These are phyloP conservation scores for Ctenopoma kingsleyae DNA, from an alignment of 2,797 vertebrate species.

Conservation along the genomic window DNA sequence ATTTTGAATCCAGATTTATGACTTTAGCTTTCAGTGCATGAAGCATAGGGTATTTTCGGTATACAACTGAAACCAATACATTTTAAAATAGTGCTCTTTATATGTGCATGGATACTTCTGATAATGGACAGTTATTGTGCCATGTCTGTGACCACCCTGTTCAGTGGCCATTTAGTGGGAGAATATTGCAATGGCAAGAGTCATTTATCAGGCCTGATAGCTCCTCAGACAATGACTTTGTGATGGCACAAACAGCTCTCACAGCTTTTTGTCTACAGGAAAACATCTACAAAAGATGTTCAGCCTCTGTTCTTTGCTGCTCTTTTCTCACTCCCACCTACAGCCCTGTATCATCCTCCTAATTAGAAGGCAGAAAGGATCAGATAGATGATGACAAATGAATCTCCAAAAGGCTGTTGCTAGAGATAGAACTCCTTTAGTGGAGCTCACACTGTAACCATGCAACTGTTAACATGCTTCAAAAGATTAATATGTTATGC, in stretches of 20 bases:
- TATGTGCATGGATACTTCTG: conserved; percentile 32
- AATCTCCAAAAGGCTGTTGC: conserved; percentile 49
- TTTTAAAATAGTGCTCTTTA: conserved; percentile 39
- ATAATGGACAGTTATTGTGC: conserved; percentile 53
- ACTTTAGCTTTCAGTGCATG: conserved; percentile 39
- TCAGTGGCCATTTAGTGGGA: conserved; percentile 57
- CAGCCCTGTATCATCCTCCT: conserved; percentile 52
- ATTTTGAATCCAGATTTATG: conserved; percentile 61
- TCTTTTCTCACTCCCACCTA: conserved; percentile 11
- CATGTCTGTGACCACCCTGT: conserved; percentile 45
- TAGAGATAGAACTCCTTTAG: conserved; percentile 48
- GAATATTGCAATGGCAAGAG: conserved; percentile 59
- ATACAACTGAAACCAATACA: conserved; percentile 24
- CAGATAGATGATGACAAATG: conserved; percentile 66
- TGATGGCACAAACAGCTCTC: conserved; percentile 48
- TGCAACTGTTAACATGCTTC: conserved; percentile 46
- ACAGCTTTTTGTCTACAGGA: conserved; percentile 41
- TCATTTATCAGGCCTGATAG: conserved; percentile 64
- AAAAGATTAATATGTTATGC: not conserved
- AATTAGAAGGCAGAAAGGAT: conserved; percentile 67
- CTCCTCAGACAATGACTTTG: conserved; percentile 52
- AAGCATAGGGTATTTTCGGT: conserved; percentile 15
- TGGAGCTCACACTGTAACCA: conserved; percentile 12
- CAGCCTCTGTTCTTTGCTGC: conserved; percentile 36
- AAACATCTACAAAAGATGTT: conserved; percentile 31